These are phyloP conservation scores for Zootoca vivipara DNA, from an alignment of 2,113 vertebrate species.

Conservation along the genomic window DNA sequence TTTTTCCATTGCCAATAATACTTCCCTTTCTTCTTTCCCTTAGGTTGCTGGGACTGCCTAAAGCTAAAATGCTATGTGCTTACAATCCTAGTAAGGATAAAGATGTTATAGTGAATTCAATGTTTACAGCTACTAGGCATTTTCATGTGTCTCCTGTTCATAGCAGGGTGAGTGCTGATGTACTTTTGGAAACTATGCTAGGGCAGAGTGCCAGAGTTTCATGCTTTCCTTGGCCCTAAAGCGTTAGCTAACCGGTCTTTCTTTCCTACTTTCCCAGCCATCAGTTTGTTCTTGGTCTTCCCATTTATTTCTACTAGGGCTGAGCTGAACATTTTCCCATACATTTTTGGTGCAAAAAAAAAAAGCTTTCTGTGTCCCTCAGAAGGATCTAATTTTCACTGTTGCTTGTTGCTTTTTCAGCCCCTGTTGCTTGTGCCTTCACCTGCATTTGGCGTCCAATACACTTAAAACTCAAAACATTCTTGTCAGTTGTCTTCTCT, in stretches of 20 bases:
- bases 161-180: conserved; percentile 88
- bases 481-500: no score
- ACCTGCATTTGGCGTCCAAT: neutral
- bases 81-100: conserved; percentile 93
- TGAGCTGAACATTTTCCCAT: neutral
- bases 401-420: neutral
- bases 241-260: conserved; percentile 53
- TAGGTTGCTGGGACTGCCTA: conserved; percentile 89
- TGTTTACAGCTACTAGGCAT: conserved; percentile 93
- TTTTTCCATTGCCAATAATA: conserved; percentile 21
- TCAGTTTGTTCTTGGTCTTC: conserved; percentile 24
- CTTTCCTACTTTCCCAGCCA: conserved; percentile 32
- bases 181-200: conserved; percentile 65
- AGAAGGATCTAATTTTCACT: neutral
- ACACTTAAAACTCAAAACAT: neutral
- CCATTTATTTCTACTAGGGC: neutral
- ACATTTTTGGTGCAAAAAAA: neutral
- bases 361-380: neutral
- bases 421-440: neutral
- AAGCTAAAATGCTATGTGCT: conserved; percentile 90
- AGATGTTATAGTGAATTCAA: conserved; percentile 90
- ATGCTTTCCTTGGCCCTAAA: conserved; percentile 66
- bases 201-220: conserved; percentile 62
- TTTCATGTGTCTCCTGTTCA: conserved; percentile 95
- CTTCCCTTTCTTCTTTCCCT: neutral